Evolutionary conservation across 1,140 invertebrate species (phyloP).

Genomic region (Carposina sasakii): DNA sequence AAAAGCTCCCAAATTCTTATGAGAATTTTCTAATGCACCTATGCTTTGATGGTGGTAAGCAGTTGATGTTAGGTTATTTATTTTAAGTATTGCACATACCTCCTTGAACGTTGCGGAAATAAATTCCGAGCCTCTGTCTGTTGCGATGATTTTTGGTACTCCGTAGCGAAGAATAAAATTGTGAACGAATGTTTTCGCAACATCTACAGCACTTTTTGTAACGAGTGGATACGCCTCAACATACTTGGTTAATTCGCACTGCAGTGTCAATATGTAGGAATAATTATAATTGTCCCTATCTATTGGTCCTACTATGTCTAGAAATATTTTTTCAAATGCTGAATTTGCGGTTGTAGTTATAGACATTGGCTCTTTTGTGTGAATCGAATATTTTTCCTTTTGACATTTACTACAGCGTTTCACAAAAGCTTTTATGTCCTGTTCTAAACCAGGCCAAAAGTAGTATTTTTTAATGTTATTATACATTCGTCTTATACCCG

Average conservation of each 20-base stretch:
- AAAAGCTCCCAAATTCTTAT: neutral
- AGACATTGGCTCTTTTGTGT: neutral
- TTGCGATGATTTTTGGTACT: neutral
- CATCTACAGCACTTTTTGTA: neutral
- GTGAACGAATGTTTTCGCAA: neutral
- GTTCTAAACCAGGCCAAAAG: neutral
- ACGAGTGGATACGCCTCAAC: neutral
- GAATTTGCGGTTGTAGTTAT: neutral
- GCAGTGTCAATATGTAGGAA: slow-evolving; percentile 1
- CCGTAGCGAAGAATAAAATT: slow-evolving; percentile 1
- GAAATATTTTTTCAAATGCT: neutral
- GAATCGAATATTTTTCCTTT: neutral
- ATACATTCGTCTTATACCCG: slow-evolving; percentile 3
- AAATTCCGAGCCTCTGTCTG: neutral
- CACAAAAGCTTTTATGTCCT: slow-evolving; percentile 3
- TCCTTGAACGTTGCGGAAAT: neutral
- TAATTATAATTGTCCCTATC: neutral
- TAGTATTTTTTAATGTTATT: slow-evolving; percentile 4
- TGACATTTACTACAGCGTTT: slow-evolving; percentile 6
- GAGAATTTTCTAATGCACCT: neutral
- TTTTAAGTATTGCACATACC: neutral
- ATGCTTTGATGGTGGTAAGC: slow-evolving; percentile 2
- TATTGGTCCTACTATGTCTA: slow-evolving; percentile 2
- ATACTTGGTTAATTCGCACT: slow-evolving; percentile 2
- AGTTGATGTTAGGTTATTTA: neutral